Evolutionary conservation across 2,888 invertebrate species (phyloP).

Genomic region (Apantesis nais): DNA sequence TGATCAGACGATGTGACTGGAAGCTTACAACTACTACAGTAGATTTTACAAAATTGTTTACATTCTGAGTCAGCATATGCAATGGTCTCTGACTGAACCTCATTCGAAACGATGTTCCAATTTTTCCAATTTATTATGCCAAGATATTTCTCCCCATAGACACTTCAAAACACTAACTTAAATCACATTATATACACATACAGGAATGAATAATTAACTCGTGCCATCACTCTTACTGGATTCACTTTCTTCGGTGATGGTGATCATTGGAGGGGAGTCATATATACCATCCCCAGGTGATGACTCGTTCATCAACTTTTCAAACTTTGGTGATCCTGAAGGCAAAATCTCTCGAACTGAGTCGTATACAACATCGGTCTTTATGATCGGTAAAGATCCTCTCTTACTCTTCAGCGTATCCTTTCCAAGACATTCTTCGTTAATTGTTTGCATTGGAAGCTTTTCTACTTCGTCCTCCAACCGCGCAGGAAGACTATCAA

Average conservation of each 20-base stretch:
- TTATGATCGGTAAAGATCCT: conserved; percentile 75
- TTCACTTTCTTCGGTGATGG: conserved; percentile 80
- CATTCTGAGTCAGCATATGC: conserved; percentile 2
- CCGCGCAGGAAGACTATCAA: conserved; percentile 84
- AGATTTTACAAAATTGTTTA: conserved; percentile 44
- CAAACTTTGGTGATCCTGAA: conserved; percentile 85
- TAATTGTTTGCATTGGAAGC: conserved; percentile 68
- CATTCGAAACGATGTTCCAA: not conserved
- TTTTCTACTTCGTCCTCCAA: conserved; percentile 76
- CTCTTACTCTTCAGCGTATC: conserved; percentile 71
- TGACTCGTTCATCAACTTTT: conserved; percentile 83
- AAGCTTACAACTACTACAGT: conserved; percentile 48
- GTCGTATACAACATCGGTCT: conserved; percentile 82
- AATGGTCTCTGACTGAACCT: not conserved
- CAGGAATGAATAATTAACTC: conserved; percentile 67
- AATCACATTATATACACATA: conserved; percentile 57
- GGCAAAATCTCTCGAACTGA: conserved; percentile 84
- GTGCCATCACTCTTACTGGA: conserved; percentile 72
- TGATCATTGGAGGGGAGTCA: conserved; percentile 77
- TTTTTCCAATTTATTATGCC: not conserved
- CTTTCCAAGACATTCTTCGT: conserved; percentile 69
- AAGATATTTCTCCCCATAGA: conserved; percentile 11
- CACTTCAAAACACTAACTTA: conserved; percentile 24
- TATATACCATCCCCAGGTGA: conserved; percentile 71
- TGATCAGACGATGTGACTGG: conserved; percentile 40